Evolutionary conservation across 2,888 invertebrate genomes (phyloP).

Genomic region (Trileptium ribeirensis): DNA sequence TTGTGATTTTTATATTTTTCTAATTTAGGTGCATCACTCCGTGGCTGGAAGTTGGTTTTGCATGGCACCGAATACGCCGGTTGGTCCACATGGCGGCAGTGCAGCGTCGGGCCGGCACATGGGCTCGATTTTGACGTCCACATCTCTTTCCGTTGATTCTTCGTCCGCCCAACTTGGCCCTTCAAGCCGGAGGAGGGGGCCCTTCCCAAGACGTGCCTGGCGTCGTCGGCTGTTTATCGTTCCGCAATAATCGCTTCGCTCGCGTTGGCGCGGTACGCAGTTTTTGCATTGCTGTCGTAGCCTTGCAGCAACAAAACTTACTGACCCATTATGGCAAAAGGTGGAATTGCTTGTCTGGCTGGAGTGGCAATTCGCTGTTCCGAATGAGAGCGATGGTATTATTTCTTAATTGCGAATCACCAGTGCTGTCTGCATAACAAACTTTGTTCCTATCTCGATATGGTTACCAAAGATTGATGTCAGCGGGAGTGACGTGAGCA

Average conservation of each 20-base stretch:
- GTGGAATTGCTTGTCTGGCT: no score
- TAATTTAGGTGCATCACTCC: constrained; percentile 47
- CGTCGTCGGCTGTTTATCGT: not conserved
- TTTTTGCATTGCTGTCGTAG: not conserved
- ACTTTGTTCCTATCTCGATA: no score
- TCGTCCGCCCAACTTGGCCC: not conserved
- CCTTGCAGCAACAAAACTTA: no score
- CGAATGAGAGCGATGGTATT: no score
- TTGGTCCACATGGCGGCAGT: constrained; percentile 41
- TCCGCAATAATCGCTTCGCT: no score
- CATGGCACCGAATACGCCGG: constrained; percentile 45
- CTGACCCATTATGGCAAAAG: no score
- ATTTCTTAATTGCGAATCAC: no score
- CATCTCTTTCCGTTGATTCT: not conserved
- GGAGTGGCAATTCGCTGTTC: no score
- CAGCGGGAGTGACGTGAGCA: no score
- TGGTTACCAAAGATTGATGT: no score
- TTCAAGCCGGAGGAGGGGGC: not conserved
- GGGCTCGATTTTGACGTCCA: not conserved
- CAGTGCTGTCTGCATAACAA: no score
- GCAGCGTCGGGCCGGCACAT: not conserved
- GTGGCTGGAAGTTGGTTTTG: constrained; percentile 49
- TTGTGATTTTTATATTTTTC: no score
- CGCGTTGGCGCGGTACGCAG: not conserved
- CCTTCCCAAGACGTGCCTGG: not conserved